Evolutionary conservation across 2,888 invertebrate genomes (phyloP), one percentile per base, ranked within the genome.

Genomic region (Acanthosepion lycidas): DNA sequence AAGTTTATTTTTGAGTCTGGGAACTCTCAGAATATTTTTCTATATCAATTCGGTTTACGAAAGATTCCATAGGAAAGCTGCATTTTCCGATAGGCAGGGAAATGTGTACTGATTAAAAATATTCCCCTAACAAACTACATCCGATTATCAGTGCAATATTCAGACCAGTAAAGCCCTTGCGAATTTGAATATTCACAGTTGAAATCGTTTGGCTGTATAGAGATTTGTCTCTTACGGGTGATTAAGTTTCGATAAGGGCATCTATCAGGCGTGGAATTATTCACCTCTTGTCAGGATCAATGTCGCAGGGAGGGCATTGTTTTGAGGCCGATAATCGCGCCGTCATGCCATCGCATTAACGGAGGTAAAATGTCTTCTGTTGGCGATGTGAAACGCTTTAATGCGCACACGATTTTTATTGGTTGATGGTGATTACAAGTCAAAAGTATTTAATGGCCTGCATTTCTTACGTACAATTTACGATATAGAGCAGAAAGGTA

Each of bases 231-330:
- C 78, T 78, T 78, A 26, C 78, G 78, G 78, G 28, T n/a, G 78
- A 78, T 78, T 78, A 78, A 78, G 28, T 78, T 78, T 78, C 78
- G 78, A 78, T 78, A 78, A 78, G 78, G 78, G 78, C 78, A 78
- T n/a, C 78, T 78, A n/a, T 78, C 78, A 78, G 78, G 78, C 78
- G 78, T 78, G 78, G 78, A 78, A 78, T 78, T 28, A 78, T n/a
- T 78, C 78, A 78, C 78, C 26, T 78, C 78, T 78, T 78, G 78
- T 26, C 78, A 78, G 78, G 78, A n/a, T 78, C 6, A 78, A 78
- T 78, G 78, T 78, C 78, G n/a, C 78, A 28, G 28, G n/a, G 78
- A 78, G 28, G 28, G 78, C 78, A n/a, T 78, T 78, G 78, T 28
- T n/a, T 78, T 28, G 78, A 6, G 28, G 9, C 8, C 78, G 78